Evolutionary conservation across 2,113 vertebrate genomes (phyloP), one percentile per base, ranked within the genome.

Genomic region (Spheniscus mendiculus): DNA sequence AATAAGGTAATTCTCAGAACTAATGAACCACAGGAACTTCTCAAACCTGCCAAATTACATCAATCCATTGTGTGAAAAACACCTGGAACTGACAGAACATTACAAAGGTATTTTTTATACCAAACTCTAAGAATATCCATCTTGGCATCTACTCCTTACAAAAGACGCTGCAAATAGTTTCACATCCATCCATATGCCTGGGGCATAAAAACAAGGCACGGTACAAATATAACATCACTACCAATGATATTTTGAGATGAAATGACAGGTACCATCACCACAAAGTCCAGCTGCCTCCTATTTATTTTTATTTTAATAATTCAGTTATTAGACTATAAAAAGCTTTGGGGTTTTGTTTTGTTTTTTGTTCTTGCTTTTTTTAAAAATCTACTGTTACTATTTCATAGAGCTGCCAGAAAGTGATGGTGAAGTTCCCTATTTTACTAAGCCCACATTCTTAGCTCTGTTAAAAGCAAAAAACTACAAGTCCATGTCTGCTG

Each of bases 21-120:
- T 99, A 92, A 99, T 98, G 98, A 99, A 99, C 99, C 99, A 99
- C 83, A 99, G 97, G 98, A 99, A 99, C 98, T 99, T 99, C 98
- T 99, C 99, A 99, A 99, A 99, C 99, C 99, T 99, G 98, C 20
- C 83, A 94, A 97, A 97, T 69, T 12, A 85, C 89, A 97, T 27
- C 85, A 96, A 67, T 2, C 26, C 94, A 52, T 2, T 2, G 29
- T 3, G 56, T 90, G 42, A 94, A 45, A 36, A 73, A 50, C 66
- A 47, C 42, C 53, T n/a, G 40, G 12, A 45, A 56, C 81, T 69
- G 22, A 42, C 47, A 82, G 47, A n/a, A 40, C 10, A 22, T 2
- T 16, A 29, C 70, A 87, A 36, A 61, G 52, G 10, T 30, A 8
- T 26, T 2, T 19, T 34, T 62, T 44, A 20, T 26, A 13, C 12